phyloP scores from a whole-genome alignment of 2,113 vertebrate genomes.

The Telmatochromis bifrenatus region DNA sequence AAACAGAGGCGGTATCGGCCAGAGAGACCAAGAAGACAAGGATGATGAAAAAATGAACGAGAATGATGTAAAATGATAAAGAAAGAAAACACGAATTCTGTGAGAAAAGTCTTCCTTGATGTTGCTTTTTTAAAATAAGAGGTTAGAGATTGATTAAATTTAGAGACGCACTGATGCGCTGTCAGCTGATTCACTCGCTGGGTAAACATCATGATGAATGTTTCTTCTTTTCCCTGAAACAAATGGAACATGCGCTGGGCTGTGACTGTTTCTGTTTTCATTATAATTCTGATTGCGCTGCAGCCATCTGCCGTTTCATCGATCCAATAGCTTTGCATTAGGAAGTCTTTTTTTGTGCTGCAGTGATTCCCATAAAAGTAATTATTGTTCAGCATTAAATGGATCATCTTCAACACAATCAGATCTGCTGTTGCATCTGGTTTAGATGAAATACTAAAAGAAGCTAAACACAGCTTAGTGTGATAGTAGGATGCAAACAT shows the following conservation, averaged over 20 bases:
- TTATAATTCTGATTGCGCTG: background rate
- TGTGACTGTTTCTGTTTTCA: background rate
- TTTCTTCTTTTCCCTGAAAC: background rate
- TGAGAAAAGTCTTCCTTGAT: background rate
- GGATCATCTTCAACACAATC: background rate
- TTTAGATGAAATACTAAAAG: background rate
- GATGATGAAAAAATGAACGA: background rate
- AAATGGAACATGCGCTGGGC: background rate
- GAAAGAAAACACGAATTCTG: background rate
- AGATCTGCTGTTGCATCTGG: background rate
- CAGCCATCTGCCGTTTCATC: background rate
- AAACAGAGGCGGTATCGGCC: background rate
- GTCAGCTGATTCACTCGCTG: background rate
- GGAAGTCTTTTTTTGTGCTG: background rate
- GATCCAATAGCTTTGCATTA: background rate
- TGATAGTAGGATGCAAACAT: background rate
- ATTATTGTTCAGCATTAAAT: background rate
- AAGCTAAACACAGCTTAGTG: background rate
- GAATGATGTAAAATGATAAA: background rate
- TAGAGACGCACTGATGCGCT: background rate
- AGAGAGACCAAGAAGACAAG: background rate
- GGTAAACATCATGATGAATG: background rate
- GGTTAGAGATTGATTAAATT: background rate
- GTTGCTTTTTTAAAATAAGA: background rate
- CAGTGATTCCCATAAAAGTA: background rate